Percentiles rank a stretch among this genome's conserved stretches.
phyloP scores from a whole-genome alignment of 2,888 invertebrate genomes.

The Parnassius orleans region DNA sequence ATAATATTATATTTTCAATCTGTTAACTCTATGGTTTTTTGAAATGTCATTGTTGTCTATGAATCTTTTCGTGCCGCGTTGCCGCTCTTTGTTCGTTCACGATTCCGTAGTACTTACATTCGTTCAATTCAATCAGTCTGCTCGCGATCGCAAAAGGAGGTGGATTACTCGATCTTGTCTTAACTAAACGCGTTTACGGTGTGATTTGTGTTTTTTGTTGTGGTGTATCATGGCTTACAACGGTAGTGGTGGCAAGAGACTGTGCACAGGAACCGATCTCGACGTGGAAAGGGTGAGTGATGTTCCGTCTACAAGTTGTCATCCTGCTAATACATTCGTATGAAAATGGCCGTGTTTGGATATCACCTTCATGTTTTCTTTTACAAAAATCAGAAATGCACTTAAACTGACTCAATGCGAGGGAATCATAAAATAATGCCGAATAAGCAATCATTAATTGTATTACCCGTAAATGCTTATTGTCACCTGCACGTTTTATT shows the following conservation, averaged over 20 bases:
- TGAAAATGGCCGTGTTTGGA: conserved; percentile 79
- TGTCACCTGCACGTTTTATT: conserved; percentile 64
- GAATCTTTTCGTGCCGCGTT: conserved; percentile 32
- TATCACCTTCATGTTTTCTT: conserved; percentile 59
- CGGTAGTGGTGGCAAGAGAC: conserved; percentile 83
- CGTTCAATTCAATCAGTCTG: conserved; percentile 68
- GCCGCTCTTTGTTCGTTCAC: conserved; percentile 35
- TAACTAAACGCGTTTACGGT: conserved; percentile 65
- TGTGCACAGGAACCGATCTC: conserved; percentile 74
- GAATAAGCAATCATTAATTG: conserved; percentile 23
- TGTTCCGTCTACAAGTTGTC: conserved; percentile 43
- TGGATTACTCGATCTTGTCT: conserved; percentile 52
- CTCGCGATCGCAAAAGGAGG: conserved; percentile 53
- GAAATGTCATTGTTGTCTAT: conserved; percentile 25
- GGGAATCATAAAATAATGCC: background rate
- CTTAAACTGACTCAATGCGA: conserved; percentile 1
- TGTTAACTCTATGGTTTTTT: conserved; percentile 13
- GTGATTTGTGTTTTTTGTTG: conserved; percentile 81
- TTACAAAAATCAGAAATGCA: conserved; percentile 33
- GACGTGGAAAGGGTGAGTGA: conserved; percentile 77
- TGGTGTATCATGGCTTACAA: conserved; percentile 87
- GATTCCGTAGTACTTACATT: conserved; percentile 39
- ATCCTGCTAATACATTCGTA: conserved; percentile 51
- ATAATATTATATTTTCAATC: conserved; percentile 6
- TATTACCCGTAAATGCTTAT: conserved; percentile 40